A percentile compares a stretch with the other conserved stretches of the same genome.
These are phyloP conservation scores for Heliconius erato DNA, from an alignment of 2,888 invertebrate genomes.

Conservation along the genomic window DNA sequence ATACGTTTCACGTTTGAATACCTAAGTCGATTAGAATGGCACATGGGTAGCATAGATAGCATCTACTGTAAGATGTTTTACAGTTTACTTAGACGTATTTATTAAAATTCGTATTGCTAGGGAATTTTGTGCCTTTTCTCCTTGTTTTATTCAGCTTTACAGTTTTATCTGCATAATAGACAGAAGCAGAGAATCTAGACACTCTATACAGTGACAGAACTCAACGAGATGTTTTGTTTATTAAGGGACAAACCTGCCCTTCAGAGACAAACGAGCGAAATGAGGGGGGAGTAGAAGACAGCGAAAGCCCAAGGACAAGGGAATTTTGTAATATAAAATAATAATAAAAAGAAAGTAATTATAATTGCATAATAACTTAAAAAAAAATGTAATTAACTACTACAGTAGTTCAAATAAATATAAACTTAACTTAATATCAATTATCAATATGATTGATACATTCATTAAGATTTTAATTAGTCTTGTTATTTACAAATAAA, in stretches of 20 bases:
- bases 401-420: neutral
- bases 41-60: neutral
- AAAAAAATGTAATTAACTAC: neutral
- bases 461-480: slow-evolving; percentile 21
- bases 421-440: neutral
- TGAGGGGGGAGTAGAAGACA: neutral
- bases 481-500: slow-evolving; percentile 16
- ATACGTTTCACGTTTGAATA: slow-evolving; percentile 18
- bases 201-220: no score
- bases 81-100: neutral
- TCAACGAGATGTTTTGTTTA: no score
- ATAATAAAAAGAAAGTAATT: neutral
- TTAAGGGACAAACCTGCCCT: neutral
- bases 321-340: neutral
- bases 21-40: slow-evolving; percentile 10
- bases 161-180: no score
- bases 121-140: neutral
- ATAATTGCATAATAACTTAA: neutral
- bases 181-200: no score
- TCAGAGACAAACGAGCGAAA: neutral
- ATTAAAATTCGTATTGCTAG: neutral
- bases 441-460: slow-evolving; percentile 15
- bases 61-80: neutral
- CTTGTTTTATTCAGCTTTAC: no score
- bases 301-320: neutral